Percentiles rank a stretch among this genome's conserved stretches.
phyloP scores from a whole-genome alignment of 2,888 invertebrate species.

The Dascillus cervinus region DNA sequence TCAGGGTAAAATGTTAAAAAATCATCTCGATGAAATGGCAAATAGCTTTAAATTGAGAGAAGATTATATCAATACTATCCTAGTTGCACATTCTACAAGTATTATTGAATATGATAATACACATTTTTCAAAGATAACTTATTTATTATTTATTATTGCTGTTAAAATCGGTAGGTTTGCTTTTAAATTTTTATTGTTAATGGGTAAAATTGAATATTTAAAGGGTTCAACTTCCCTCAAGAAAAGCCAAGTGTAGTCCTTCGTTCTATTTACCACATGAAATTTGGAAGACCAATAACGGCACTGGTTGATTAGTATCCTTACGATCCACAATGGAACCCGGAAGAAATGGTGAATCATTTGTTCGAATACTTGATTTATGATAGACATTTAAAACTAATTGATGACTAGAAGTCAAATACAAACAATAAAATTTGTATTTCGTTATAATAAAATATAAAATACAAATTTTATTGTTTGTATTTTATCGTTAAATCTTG shows the following conservation, averaged over 20 bases:
- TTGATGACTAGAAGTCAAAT: no score
- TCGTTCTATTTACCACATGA: constrained; percentile 50
- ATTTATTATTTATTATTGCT: constrained; percentile 55
- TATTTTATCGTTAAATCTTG: no score
- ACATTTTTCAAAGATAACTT: constrained; percentile 44
- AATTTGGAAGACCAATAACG: constrained; percentile 23
- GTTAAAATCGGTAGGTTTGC: constrained; percentile 46
- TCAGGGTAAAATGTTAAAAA: constrained; percentile 47
- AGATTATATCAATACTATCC: constrained; percentile 42
- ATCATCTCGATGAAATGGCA: constrained; percentile 40
- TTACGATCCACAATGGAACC: constrained; percentile 31
- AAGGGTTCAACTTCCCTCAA: constrained; percentile 45
- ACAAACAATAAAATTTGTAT: no score
- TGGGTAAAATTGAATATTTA: neutral
- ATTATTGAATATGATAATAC: constrained; percentile 46
- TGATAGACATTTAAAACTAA: constrained; percentile 23
- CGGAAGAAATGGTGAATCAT: constrained; percentile 30
- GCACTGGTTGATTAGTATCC: constrained; percentile 26
- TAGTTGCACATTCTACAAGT: constrained; percentile 38
- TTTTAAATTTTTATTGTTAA: neutral
- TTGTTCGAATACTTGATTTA: constrained; percentile 27
- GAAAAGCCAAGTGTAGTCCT: constrained; percentile 48
- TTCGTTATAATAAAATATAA: no score
- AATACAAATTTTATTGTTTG: no score
- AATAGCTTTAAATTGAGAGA: constrained; percentile 40